Percentiles rank a stretch among this genome's conserved stretches.
These are phyloP conservation scores for Xestia xanthographa DNA, from an alignment of 2,888 invertebrate species.

Conservation along the genomic window DNA sequence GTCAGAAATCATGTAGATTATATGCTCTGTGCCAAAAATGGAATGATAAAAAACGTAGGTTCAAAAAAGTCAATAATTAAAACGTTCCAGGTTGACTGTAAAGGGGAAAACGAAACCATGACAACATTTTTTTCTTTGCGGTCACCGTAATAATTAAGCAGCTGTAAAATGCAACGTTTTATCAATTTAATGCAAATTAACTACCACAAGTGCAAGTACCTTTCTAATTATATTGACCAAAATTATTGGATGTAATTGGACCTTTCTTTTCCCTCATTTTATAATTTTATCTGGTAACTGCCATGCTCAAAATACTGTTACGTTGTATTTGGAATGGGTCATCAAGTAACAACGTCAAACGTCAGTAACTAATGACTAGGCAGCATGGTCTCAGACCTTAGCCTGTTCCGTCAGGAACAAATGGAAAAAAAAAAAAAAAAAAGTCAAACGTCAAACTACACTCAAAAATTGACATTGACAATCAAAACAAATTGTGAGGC, in stretches of 20 bases:
- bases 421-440: too few relatives aligned
- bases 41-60: not conserved
- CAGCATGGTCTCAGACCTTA: too few relatives aligned
- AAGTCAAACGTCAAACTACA: slow-evolving; percentile 1
- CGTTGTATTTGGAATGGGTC: not conserved
- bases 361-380: too few relatives aligned
- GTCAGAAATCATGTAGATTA: too few relatives aligned
- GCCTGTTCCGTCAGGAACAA: too few relatives aligned
- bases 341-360: slow-evolving; percentile 10
- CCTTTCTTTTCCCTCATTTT: not conserved
- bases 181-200: not conserved
- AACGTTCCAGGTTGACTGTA: slow-evolving; percentile 22
- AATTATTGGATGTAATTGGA: not conserved
- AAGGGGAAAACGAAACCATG: not conserved
- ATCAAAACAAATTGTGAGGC: slow-evolving; percentile 64
- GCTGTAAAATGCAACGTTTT: not conserved
- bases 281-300: not conserved
- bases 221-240: not conserved
- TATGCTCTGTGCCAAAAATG: too few relatives aligned
- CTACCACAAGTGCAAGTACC: too few relatives aligned
- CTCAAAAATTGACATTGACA: slow-evolving; percentile 40
- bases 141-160: not conserved
- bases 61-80: slow-evolving; percentile 34
- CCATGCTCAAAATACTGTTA: not conserved
- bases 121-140: not conserved